Conservation (phyloP, 2,797 vertebrate genomes). For the Cetoscarus ocellatus region DNA sequence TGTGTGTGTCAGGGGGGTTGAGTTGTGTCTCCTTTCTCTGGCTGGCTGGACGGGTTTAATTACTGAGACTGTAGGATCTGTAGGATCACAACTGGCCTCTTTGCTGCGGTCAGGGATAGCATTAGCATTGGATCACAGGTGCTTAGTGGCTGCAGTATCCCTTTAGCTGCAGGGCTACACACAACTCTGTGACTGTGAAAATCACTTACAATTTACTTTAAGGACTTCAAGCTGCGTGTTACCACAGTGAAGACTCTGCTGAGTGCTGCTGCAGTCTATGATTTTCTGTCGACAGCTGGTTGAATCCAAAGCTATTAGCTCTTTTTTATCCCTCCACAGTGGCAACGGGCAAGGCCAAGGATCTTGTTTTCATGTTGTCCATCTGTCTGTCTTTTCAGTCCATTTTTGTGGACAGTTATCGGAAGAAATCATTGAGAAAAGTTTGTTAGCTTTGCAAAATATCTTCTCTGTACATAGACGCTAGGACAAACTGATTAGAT, state of each 20-base stretch:
- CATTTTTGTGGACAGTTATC: no score
- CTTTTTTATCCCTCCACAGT: background rate
- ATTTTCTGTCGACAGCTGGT: constrained; percentile 24
- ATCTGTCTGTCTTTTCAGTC: no score
- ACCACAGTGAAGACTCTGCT: constrained; percentile 23
- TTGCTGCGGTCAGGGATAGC: constrained; percentile 27
- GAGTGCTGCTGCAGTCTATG: background rate
- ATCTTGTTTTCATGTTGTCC: no score
- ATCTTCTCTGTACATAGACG: no score
- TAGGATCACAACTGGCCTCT: constrained; percentile 31
- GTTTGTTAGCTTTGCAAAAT: no score
- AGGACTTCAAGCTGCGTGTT: constrained; percentile 38
- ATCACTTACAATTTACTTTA: constrained; percentile 53
- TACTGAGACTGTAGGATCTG: constrained; percentile 31
- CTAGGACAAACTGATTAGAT: no score
- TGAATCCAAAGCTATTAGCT: constrained; percentile 26
- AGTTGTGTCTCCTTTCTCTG: constrained; percentile 6
- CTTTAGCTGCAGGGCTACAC: constrained; percentile 40
- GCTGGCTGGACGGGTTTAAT: constrained; percentile 45
- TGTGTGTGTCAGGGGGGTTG: constrained; percentile 4
- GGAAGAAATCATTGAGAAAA: no score
- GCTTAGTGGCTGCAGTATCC: constrained; percentile 32
- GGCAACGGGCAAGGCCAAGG: no score
- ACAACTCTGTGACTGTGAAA: constrained; percentile 30
- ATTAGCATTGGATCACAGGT: constrained; percentile 56